Evolutionary conservation across 1,140 invertebrate genomes (phyloP), one percentile per base, ranked within the genome.

Genomic region (Drosophila sproati): DNA sequence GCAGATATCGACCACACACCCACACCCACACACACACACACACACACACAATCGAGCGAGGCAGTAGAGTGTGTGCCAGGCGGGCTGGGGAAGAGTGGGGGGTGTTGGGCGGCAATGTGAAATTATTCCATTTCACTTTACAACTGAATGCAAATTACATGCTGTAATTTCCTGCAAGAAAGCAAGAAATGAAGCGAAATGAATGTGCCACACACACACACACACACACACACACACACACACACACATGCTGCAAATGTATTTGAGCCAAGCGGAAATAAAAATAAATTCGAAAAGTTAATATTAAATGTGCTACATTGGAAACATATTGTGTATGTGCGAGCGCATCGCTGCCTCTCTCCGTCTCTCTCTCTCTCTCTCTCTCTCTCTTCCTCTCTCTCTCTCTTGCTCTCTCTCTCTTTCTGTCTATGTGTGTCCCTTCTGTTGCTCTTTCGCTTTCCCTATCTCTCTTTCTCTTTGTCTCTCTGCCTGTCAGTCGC

Each of bases 211-310:
- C 85, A 89, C 80, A 85, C 62, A 70, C 67, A 82, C 43, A 73
- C 79, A 61, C 8, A 39, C 35, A 56, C 66, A 50, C 31, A 48
- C 54, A 67, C 51, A 48, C 54, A 52, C 51, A 61, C 12, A 12
- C 57, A 48, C 68, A 43, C 50, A 59, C 34, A 60, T 52, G 41
- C 68, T 60, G 59, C 60, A 63, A 68, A 76, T 79, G 66, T 85
- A 86, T 86, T 85, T 74, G 82, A 74, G 78, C 74, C 82, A 73
- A 64, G 77, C 83, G 83, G 83, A 88, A 88, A 88, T 88, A 88
- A 88, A 88, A 88, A 88, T 88, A 89, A 88, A 88, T 88, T 88
- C 85, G 85, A 89, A 88, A 88, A 88, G 83, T 88, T 88, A 88
- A 88, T 88, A 88, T 88, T 88, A 89, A 88, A 88, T 88, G 83